A percentile compares a stretch with the other conserved stretches of the same genome.
phyloP scores from a whole-genome alignment of 2,113 vertebrate species.

The Menidia beryllina region DNA sequence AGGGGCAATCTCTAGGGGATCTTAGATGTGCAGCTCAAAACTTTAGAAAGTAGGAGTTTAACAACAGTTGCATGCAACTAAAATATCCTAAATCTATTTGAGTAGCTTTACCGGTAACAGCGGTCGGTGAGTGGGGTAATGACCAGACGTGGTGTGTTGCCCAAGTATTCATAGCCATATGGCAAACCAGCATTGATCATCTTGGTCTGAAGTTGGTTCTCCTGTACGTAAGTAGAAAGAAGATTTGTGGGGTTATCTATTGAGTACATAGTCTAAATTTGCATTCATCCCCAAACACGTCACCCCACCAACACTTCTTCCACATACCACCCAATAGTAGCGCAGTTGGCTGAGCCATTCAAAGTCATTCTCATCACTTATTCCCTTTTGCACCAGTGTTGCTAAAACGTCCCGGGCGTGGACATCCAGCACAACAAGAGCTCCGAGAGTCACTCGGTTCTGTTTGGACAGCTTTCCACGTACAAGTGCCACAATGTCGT shows the following conservation, averaged over 20 bases:
- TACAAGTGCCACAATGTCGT: constrained; percentile 89
- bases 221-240: constrained; percentile 70
- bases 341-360: constrained; percentile 93
- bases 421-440: constrained; percentile 89
- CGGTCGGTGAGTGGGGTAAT: constrained; percentile 92
- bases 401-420: constrained; percentile 89
- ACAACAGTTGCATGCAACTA: too few relatives aligned
- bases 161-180: constrained; percentile 93
- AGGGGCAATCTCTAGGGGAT: too few relatives aligned
- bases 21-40: too few relatives aligned
- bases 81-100: background rate
- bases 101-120: constrained; percentile 87
- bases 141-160: constrained; percentile 89
- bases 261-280: background rate
- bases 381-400: constrained; percentile 83
- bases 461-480: constrained; percentile 90
- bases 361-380: constrained; percentile 89
- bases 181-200: constrained; percentile 93
- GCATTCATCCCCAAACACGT: background rate
- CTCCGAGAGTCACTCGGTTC: constrained; percentile 87
- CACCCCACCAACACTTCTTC: background rate
- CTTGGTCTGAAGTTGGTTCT: constrained; percentile 89
- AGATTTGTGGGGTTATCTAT: constrained; percentile 12
- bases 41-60: too few relatives aligned
- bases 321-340: constrained; percentile 89